These are phyloP conservation scores for Hippocampus mohnikei DNA, from an alignment of 2,113 vertebrate species.

Conservation along the genomic window DNA sequence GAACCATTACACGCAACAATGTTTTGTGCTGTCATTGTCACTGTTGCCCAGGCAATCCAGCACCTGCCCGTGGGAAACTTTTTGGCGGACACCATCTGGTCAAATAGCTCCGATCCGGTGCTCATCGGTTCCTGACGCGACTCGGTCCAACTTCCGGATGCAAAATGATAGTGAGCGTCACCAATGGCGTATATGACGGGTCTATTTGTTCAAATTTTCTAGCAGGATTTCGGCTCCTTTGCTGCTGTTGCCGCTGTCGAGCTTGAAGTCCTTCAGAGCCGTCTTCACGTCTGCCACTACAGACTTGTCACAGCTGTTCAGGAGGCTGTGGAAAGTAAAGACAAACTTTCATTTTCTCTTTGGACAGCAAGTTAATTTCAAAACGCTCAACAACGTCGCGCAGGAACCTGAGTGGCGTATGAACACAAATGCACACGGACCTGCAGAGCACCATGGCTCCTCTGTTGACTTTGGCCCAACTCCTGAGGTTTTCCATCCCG, in stretches of 20 bases:
- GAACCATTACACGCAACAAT: background rate
- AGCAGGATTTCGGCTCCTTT: conserved; percentile 83
- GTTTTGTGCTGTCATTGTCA: background rate
- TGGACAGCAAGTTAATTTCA: no score
- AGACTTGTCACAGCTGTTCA: conserved; percentile 78
- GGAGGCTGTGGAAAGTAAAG: conserved; percentile 72
- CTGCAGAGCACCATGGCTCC: conserved; percentile 91
- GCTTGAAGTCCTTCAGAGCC: conserved; percentile 74
- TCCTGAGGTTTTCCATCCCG: conserved; percentile 79
- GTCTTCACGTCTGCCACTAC: conserved; percentile 76
- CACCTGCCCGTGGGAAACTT: background rate
- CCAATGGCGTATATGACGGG: background rate
- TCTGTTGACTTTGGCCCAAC: conserved; percentile 85
- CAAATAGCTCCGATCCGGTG: background rate
- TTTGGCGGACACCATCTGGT: background rate
- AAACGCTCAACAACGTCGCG: background rate
- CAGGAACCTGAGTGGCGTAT: background rate
- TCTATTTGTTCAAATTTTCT: conserved; percentile 78
- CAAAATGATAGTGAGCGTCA: background rate
- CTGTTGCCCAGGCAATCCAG: no score
- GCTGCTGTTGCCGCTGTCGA: conserved; percentile 69
- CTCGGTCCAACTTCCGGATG: background rate
- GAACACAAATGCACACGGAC: conserved; percentile 63
- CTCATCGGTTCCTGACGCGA: background rate
- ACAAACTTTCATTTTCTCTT: background rate